Conservation (phyloP, 2,888 invertebrate species). For the Plagodis pulveraria region DNA sequence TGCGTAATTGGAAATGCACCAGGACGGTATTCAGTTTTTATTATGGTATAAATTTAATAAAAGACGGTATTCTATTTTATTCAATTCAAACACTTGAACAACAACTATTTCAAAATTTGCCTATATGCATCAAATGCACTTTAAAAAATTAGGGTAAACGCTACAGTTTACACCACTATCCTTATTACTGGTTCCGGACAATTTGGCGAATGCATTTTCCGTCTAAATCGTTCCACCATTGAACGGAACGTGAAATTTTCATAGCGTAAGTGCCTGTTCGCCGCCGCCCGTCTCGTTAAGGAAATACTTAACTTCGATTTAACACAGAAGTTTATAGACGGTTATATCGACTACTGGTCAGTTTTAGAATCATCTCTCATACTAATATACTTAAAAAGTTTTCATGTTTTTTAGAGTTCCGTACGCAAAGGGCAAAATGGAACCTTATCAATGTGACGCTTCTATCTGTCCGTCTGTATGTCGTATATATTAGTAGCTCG, state of each 20-base stretch:
- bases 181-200: conserved; percentile 43
- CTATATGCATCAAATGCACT: conserved; percentile 1
- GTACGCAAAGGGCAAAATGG: no score
- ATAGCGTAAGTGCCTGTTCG: conserved; percentile 67
- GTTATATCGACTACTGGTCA: neutral
- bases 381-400: no score
- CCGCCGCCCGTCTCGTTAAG: conserved; percentile 60
- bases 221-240: conserved; percentile 68
- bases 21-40: no score
- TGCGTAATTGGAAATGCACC: no score
- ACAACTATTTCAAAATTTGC: neutral
- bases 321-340: neutral
- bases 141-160: conserved; percentile 31
- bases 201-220: conserved; percentile 68
- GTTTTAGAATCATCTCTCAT: no score
- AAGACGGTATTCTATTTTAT: no score
- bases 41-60: no score
- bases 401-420: no score
- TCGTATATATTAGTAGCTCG: no score
- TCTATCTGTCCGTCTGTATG: no score
- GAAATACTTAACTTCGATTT: conserved; percentile 44
- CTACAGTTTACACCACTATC: conserved; percentile 43
- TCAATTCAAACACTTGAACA: no score
- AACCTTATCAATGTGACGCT: no score
- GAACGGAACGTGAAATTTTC: conserved; percentile 72